A percentile compares a stretch with the other conserved stretches of the same genome.
phyloP scores from a whole-genome alignment of 2,797 vertebrate species.

The Phalanger gymnotis region DNA sequence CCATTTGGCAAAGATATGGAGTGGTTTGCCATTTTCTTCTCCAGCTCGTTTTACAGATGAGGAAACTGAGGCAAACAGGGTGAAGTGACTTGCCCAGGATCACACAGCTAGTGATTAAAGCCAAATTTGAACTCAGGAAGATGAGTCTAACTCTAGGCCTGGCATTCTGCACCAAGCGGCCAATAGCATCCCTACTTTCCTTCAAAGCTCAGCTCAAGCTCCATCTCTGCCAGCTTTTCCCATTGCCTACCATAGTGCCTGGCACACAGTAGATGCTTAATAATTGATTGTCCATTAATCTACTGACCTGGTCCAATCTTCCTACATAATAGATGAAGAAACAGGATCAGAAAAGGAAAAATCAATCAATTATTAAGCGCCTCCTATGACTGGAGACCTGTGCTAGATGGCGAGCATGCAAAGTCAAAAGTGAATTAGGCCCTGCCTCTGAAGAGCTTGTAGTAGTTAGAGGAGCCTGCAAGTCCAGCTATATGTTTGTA shows the following conservation, averaged over 20 bases:
- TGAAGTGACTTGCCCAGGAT: too few relatives aligned
- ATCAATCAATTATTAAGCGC: background rate
- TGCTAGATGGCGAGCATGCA: too few relatives aligned
- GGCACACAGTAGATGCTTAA: background rate
- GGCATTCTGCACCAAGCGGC: background rate
- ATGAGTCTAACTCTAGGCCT: too few relatives aligned
- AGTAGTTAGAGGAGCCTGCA: too few relatives aligned
- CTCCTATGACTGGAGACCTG: background rate
- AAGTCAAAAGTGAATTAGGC: background rate
- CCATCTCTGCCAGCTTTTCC: background rate
- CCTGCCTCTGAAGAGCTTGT: background rate
- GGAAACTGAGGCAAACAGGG: too few relatives aligned
- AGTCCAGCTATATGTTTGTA: too few relatives aligned
- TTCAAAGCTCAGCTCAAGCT: background rate
- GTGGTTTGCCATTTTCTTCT: too few relatives aligned
- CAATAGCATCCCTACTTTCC: background rate
- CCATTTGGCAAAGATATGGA: too few relatives aligned
- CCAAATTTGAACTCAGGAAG: too few relatives aligned
- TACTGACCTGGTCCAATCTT: background rate
- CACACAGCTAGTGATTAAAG: too few relatives aligned
- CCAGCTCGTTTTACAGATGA: too few relatives aligned
- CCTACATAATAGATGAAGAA: background rate
- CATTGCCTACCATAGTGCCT: background rate
- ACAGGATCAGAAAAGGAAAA: background rate
- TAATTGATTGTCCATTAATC: background rate